phyloP scores from a whole-genome alignment of 1,140 invertebrate species.

The Zaprionus kolodkinae region DNA sequence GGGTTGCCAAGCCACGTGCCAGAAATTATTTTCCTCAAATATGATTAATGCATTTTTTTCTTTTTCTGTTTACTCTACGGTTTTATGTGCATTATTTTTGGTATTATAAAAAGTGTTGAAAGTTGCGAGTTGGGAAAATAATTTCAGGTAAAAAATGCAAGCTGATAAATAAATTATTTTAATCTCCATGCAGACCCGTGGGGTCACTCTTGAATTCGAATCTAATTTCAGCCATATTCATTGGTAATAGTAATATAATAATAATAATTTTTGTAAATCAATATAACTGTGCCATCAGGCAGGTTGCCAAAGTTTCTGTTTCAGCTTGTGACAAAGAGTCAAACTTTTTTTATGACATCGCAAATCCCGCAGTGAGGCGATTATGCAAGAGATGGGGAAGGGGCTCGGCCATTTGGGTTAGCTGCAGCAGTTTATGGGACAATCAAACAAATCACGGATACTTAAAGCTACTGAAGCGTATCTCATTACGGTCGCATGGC shows the following conservation, averaged over 20 bases:
- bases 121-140: not conserved
- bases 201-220: not conserved
- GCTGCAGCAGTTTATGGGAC: conserved; percentile 30
- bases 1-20: not conserved
- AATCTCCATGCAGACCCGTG: too few species aligned
- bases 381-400: not conserved
- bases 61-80: too few species aligned
- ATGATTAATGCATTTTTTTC: conserved; percentile 35
- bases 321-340: not conserved
- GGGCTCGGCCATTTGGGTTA: conserved; percentile 10
- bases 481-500: conserved; percentile 45
- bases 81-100: too few species aligned
- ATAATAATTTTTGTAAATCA: not conserved
- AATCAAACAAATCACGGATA: conserved; percentile 51
- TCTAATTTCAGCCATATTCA: not conserved
- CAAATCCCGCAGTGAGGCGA: conserved; percentile 2
- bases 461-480: conserved; percentile 51
- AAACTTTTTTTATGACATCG: conserved; percentile 16
- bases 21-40: conserved; percentile 10
- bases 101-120: conserved; percentile 10
- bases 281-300: not conserved
- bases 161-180: not conserved
- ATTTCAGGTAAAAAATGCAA: not conserved
- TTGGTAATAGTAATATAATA: too few species aligned
- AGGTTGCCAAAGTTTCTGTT: not conserved